Conservation (phyloP, 2,113 vertebrate species). For the Ictidomys tridecemlineatus region DNA sequence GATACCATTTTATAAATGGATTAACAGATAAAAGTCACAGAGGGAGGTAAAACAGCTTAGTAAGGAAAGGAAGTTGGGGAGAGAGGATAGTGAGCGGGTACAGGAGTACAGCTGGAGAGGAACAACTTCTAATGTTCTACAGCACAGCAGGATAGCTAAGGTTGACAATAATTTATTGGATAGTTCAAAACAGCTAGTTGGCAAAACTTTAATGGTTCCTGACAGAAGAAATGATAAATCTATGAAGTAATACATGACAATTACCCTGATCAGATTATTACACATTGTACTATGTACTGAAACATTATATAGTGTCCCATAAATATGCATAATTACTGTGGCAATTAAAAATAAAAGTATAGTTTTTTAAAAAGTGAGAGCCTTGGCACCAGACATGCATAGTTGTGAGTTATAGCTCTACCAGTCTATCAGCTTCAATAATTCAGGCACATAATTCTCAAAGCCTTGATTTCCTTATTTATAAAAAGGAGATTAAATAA, state of each 20-base stretch:
- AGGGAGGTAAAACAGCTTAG: background rate
- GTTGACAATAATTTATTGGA: background rate
- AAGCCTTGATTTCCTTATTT: conserved; percentile 45
- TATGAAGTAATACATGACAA: background rate
- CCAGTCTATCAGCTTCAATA: background rate
- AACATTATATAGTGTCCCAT: background rate
- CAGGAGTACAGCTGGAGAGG: background rate
- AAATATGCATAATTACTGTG: background rate
- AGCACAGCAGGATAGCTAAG: background rate
- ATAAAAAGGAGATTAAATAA: background rate
- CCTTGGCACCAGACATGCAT: background rate
- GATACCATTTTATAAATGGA: background rate
- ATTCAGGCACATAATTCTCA: background rate
- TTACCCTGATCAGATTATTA: background rate
- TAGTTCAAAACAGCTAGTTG: background rate
- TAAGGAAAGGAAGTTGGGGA: background rate
- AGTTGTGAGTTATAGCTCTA: background rate
- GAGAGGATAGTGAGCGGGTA: background rate
- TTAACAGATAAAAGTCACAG: background rate
- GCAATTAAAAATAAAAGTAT: background rate
- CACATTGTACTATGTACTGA: background rate
- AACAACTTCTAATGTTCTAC: background rate
- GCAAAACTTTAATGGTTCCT: background rate
- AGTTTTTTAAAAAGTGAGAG: background rate
- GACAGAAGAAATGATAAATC: background rate